These are phyloP conservation scores for Riparia riparia DNA, from an alignment of 2,113 vertebrate genomes.

Conservation along the genomic window DNA sequence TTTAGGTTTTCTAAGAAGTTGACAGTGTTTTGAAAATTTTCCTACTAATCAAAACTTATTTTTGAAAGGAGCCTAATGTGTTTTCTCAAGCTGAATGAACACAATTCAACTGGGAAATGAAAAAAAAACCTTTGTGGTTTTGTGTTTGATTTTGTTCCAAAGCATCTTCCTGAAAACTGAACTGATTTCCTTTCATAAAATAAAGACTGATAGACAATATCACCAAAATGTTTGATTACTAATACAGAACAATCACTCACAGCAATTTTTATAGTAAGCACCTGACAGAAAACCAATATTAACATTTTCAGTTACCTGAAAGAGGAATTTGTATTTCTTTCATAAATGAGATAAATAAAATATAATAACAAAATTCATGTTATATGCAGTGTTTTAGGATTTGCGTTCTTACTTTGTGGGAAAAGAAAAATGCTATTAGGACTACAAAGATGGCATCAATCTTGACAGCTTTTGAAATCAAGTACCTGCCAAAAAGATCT, in stretches of 20 bases:
- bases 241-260: neutral
- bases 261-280: neutral
- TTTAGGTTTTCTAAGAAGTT: neutral
- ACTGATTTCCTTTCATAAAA: neutral
- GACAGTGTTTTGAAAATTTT: neutral
- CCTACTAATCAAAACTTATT: neutral
- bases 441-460: slow-evolving; percentile 14
- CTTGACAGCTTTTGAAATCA: neutral
- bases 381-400: neutral
- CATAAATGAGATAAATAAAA: neutral
- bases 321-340: neutral
- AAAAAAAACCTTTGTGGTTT: neutral
- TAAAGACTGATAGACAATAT: neutral
- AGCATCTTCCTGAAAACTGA: neutral
- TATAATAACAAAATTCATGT: neutral
- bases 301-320: neutral
- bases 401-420: neutral
- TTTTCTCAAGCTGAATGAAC: neutral
- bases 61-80: neutral
- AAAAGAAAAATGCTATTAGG: neutral
- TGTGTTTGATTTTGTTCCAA: neutral
- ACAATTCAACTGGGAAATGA: neutral
- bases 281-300: neutral
- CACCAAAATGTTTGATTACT: neutral
- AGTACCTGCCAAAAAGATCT: neutral